Base-by-base conservation (phyloP, 2,888 invertebrate genomes). In the Noctua janthe region DNA sequence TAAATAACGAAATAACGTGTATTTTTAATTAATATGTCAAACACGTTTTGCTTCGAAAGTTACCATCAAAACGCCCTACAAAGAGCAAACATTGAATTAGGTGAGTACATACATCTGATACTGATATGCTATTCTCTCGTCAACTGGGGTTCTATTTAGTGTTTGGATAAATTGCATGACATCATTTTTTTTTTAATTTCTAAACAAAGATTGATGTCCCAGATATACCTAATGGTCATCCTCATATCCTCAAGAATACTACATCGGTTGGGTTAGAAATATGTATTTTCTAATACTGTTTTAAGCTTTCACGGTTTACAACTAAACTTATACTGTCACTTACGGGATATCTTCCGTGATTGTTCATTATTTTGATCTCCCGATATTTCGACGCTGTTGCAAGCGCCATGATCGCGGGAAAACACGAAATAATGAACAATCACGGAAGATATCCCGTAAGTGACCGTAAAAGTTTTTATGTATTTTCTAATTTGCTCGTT, bases 31-130 rank as follows among this genome's bases (percentile, higher is more conserved):
- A 78, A 64, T 73, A 78, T 77, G 35, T 66, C 78, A 81, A 83
- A 43, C 75, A 81, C 74, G 67, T 74, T 56, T 56, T 83, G 13
- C 23, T 43, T 78, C 75, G 76, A 84, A 81, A 87, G 85, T 84
- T 80, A 71, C 74, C 84, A 88, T 81, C 85, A 83, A 85, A 86
- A 82, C 81, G 78, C 80, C 83, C 73, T 66, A 78, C 81, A 56
- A 56, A 77, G 71, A 76, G 54, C 79, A 88, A 88, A 88, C 83
- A 88, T 80, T 74, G 79, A 82, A 86, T 80, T 88, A 88, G 56
- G 64, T 78, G 66, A 75, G 69, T 80, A 72, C 62, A n/a, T 64
- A 54, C 80, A 84, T 70, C 56, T 64, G 71, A 84, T 59, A 79
- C 74, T 78, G 81, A 81, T 78, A 87, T 78, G 66, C n/a, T 20